Conservation (phyloP, 2,113 vertebrate species). For the Ctenomys sociabilis region DNA sequence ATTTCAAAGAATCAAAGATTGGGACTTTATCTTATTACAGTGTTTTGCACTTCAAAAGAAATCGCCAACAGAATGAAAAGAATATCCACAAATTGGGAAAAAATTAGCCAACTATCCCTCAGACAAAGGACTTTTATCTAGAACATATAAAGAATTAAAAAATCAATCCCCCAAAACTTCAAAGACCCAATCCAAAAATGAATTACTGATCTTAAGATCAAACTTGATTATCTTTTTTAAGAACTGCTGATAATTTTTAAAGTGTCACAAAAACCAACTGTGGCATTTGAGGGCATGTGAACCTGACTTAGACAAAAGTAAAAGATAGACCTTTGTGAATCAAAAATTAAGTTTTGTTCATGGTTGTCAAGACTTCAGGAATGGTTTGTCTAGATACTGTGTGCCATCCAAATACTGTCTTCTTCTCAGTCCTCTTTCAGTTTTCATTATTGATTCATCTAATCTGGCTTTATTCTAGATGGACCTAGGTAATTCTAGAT, state of each 20-base stretch:
- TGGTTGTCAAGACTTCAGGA: neutral
- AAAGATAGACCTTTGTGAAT: neutral
- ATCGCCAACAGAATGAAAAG: too few species aligned
- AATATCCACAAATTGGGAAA: too few species aligned
- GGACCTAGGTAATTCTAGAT: neutral
- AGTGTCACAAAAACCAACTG: neutral
- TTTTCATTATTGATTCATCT: neutral
- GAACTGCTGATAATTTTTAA: constrained; percentile 24
- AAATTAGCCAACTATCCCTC: too few species aligned
- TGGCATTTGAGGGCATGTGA: neutral
- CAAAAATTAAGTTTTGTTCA: neutral
- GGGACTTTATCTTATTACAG: too few species aligned
- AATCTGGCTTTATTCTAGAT: neutral
- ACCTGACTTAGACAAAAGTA: neutral
- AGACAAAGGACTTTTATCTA: too few species aligned
- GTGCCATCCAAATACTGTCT: neutral
- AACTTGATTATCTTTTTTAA: neutral
- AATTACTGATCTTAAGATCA: neutral
- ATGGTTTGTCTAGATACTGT: neutral
- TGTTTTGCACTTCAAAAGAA: too few species aligned
- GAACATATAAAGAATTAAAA: too few species aligned
- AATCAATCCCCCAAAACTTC: too few species aligned
- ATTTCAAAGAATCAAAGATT: too few species aligned
- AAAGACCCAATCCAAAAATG: neutral
- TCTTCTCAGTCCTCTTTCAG: neutral